Base-by-base conservation (phyloP, 2,888 invertebrate species). In the Pogonocherus hispidulus region DNA sequence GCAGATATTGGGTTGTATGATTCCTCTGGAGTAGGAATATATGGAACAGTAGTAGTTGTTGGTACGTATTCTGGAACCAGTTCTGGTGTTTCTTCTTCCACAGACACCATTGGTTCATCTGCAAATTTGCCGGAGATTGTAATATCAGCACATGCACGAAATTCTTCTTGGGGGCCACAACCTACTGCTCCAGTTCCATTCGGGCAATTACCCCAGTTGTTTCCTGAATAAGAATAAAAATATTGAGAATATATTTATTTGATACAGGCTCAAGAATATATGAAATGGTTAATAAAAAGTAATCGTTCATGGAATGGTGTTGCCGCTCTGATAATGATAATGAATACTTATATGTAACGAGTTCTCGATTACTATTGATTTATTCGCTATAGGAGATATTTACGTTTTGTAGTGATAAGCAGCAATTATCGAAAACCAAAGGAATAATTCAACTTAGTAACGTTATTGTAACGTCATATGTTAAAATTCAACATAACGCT, bases 111-210 rank as follows among this genome's bases (percentile, higher is more conserved):
- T 4, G 88, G 87, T 52, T 83, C 81, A 52, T 86, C 87, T 18
- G 83, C 81, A 9, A 76, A 73, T 63, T 85, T 84, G 66, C 90
- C 90, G 1, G 90, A 91, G 41, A 96, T 91, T 14, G 91, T 88
- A 49, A 95, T 91, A 79, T 96, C 95, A 0, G 95, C 92, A 76
- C 95, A 95, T 0, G 94, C 93, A 18, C 95, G 89, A 80, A 96
- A 96, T 80, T 95, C 94, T 82, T 96, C 96, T 82, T 96, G 96
- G 0, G 93, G 93, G 0, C 96, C 96, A 80, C 96, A 96, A 0
- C 96, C 96, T 0, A 96, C 92, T 0, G 92, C 92, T 32, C 92
- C 94, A 52, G 90, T 90, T 0, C 92, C 93, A 79, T 93, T 91
- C 0, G 87, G 87, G 79, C 93, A 93, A 11, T 87, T 88, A 0